Percentiles rank a stretch among this genome's conserved stretches.
phyloP scores from a whole-genome alignment of 2,888 invertebrate genomes.

The Cancer borealis region DNA sequence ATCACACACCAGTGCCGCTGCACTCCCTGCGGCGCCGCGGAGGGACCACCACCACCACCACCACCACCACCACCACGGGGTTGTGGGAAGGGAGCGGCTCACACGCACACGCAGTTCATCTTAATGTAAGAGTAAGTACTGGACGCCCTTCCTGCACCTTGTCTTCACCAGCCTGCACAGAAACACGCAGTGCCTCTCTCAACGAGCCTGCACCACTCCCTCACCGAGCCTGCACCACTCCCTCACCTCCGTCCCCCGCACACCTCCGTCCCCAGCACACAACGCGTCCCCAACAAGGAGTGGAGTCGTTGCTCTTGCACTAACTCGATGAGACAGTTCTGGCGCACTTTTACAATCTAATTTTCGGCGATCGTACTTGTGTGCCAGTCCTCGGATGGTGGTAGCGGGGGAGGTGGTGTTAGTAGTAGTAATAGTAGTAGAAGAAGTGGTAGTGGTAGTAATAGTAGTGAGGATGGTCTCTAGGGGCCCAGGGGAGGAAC shows the following conservation, averaged over 20 bases:
- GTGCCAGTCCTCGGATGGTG: too few relatives aligned
- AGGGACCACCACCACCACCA: not conserved
- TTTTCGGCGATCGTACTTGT: not conserved
- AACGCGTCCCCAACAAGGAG: too few relatives aligned
- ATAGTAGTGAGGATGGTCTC: not conserved
- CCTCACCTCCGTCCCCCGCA: not conserved
- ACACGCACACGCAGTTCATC: not conserved
- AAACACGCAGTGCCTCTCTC: not conserved
- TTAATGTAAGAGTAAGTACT: conserved; percentile 2
- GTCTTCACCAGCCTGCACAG: not conserved
- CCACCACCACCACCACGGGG: not conserved
- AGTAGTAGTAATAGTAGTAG: not conserved
- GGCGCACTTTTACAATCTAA: not conserved
- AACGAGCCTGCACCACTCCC: not conserved
- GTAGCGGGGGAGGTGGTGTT: not conserved
- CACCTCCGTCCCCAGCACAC: too few relatives aligned
- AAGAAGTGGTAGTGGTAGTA: not conserved
- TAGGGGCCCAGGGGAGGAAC: not conserved
- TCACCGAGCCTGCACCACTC: not conserved
- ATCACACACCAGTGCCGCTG: not conserved
- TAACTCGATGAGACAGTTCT: not conserved
- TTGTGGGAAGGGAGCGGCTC: not conserved
- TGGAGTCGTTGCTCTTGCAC: not conserved
- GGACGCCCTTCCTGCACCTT: not conserved
- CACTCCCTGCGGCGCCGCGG: not conserved